A percentile compares a stretch with the other conserved stretches of the same genome.
Evolutionary conservation across 2,113 vertebrate species (phyloP).

Genomic region (Coptodon rendalli): DNA sequence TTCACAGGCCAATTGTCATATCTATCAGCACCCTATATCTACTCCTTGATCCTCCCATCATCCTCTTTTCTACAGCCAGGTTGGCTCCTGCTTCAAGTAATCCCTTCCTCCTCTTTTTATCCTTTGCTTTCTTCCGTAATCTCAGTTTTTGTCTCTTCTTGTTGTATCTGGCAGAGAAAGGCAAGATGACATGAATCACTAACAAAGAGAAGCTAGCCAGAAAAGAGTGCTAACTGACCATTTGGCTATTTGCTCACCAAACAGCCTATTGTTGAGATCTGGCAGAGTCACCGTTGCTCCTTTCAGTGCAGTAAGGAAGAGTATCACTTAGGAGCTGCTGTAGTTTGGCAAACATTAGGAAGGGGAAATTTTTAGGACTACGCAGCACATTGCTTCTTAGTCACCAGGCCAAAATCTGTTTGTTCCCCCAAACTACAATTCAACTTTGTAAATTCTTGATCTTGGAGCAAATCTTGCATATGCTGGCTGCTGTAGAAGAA

Average conservation of each 20-base stretch:
- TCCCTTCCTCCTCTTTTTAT: neutral
- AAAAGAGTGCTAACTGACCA: conserved; percentile 7
- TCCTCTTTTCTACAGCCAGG: neutral
- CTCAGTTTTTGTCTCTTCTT: neutral
- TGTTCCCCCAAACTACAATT: neutral
- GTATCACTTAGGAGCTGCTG: neutral
- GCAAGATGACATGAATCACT: neutral
- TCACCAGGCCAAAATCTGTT: conserved; percentile 13
- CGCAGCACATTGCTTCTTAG: neutral
- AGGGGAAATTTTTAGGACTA: neutral
- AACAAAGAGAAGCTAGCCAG: neutral
- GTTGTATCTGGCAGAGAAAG: neutral
- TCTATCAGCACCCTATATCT: neutral
- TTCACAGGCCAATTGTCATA: neutral
- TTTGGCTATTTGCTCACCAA: neutral
- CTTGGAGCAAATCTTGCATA: conserved; percentile 5
- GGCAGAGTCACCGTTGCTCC: neutral
- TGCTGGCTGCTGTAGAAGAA: conserved; percentile 9
- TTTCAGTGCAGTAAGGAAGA: neutral
- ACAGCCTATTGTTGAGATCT: conserved; percentile 18
- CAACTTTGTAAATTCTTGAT: conserved; percentile 36
- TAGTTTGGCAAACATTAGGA: neutral
- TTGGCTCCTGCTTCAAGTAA: neutral
- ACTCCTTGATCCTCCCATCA: neutral
- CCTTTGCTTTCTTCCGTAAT: neutral